Base-by-base conservation (phyloP, 2,888 invertebrate genomes). In the Acronicta psi region DNA sequence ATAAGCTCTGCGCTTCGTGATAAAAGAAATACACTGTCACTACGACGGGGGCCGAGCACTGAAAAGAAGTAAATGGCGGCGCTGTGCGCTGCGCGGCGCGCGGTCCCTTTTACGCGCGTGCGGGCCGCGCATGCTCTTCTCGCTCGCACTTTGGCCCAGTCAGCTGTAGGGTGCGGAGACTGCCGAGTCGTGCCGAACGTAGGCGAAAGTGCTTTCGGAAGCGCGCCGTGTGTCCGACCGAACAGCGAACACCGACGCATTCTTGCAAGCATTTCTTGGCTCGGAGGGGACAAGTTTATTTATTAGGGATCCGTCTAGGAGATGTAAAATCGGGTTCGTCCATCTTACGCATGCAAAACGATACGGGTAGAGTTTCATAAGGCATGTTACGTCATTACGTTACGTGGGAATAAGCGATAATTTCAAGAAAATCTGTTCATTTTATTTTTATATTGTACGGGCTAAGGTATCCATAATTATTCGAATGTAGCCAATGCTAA, bases 61-160 rank as follows among this genome's bases (percentile, higher is more conserved):
- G 82, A 87, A 93, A 88, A 90, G 90, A 89, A 91, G 88, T 90
- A 88, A 92, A 93, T 93, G 93, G 93, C 93, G 89, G 92, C 83
- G 76, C 76, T 79, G 76, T 59, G 87, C 82, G 85, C 79, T 90
- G 91, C 90, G 91, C 89, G 88, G 81, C 56, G 78, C 80, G 85
- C 83, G 69, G 70, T 84, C 86, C 75, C 75, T 81, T 66, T 86
- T 75, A 75, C 80, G 61, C 79, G 63, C 83, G 72, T 56, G 60
- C 49, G 58, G 29, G 25, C 20, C 46, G 59, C 64, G 70, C 73
- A 75, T 71, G 55, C 55, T 70, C 54, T 66, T 88, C 90, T 84
- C 89, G 73, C 82, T 92, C 86, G 65, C 79, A 53, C 89, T 44
- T 80, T 81, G 81, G 76, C 78, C 77, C 86, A 86, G 92, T 94